Percentiles rank a stretch among this genome's conserved stretches.
Conservation (phyloP, 2,888 invertebrate genomes). For the Sminthurides aquaticus region DNA sequence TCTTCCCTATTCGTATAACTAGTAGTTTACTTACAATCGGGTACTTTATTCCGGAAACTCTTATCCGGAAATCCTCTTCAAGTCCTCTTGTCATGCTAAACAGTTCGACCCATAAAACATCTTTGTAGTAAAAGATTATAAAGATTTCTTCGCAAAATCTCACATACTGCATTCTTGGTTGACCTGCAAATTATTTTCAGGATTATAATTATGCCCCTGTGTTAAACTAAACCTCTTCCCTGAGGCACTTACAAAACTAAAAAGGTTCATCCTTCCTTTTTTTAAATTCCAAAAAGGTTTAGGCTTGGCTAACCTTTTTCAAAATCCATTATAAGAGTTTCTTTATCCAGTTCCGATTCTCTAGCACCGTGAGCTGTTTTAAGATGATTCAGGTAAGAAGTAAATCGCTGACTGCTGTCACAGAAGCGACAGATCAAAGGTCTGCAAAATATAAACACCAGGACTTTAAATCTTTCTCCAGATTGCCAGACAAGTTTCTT, state of each 20-base stretch:
- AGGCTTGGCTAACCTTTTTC: background rate
- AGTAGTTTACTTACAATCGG: slow-evolving; percentile 7
- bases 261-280: background rate
- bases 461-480: too few species aligned
- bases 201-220: background rate
- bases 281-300: background rate
- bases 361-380: background rate
- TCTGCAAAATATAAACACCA: too few species aligned
- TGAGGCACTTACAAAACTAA: too few species aligned
- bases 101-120: background rate
- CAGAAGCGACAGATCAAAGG: background rate
- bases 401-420: background rate
- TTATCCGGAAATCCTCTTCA: background rate
- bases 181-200: background rate
- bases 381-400: background rate
- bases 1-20: too few species aligned
- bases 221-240: too few species aligned
- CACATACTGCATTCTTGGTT: background rate
- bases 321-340: background rate
- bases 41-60: background rate
- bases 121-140: background rate
- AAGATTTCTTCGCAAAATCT: background rate
- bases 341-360: background rate
- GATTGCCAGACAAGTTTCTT: too few species aligned
- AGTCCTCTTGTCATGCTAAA: background rate